Evolutionary conservation across 2,797 vertebrate species (phyloP), one percentile per base, ranked within the genome.

Genomic region (Buceros bicornis): DNA sequence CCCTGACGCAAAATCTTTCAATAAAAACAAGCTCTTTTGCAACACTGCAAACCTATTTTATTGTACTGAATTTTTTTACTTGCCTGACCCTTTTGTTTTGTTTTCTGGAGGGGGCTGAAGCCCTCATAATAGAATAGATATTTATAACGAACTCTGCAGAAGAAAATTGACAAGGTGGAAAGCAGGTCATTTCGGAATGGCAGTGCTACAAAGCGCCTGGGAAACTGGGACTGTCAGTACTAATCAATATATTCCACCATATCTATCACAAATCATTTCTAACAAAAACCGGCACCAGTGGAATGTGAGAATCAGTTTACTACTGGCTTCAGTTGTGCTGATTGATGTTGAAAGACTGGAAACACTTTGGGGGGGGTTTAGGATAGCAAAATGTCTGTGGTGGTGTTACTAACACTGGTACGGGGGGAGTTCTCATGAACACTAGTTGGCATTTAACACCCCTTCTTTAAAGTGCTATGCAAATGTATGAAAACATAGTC

Each of bases 241-340:
- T 81, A 94, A 97, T 97, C 97, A 96, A 95, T 97, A 96, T 94
- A 92, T 96, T 96, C 84, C 92, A 95, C 89, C 48, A n/a, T 96
- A 96, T 96, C 91, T 91, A 92, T 96, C 94, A 95, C 94, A 97
- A 96, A 93, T 94, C 10, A 95, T 93, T 95, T 92, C 91, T 96
- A 97, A 96, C 94, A 95, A 95, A 95, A 93, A 57, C 80, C 14
- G 8, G 80, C 93, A 90, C 77, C 84, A 62, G 66, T 87, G 88
- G 90, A 93, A 97, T 92, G 90, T 69, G 84, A 86, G 90, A 94
- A 96, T 96, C 92, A 92, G 82, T 92, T 95, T 94, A 93, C 87
- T 87, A 84, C 90, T 62, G 87, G 72, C 87, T 85, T 89, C 62
- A 5, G 65, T 92, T 89, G 69, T 73, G 47, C 71, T 95, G 95